These are phyloP conservation scores for Dynastes maya DNA, from an alignment of 2,888 invertebrate species.

Conservation along the genomic window DNA sequence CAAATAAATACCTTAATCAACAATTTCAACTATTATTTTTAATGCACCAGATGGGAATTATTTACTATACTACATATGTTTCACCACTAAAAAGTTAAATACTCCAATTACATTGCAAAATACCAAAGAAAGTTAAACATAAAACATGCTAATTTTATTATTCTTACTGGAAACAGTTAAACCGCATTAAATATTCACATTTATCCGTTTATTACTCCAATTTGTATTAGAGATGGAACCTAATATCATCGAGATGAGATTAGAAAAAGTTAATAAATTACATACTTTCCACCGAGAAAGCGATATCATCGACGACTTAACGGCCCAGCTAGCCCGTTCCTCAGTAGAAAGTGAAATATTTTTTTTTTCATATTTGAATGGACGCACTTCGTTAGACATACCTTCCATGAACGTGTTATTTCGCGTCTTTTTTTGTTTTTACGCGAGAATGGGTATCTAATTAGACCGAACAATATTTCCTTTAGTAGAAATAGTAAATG, in stretches of 20 bases:
- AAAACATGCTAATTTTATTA: background rate
- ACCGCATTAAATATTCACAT: background rate
- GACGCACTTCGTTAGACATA: constrained; percentile 37
- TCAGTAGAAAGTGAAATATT: constrained; percentile 42
- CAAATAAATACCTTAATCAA: too few species aligned
- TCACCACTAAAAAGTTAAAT: too few species aligned
- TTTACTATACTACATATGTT: too few species aligned
- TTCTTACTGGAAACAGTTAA: too few species aligned
- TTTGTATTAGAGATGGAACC: background rate
- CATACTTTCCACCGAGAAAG: constrained; percentile 40
- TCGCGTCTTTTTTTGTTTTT: constrained; percentile 23
- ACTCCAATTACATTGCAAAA: too few species aligned
- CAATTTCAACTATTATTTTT: too few species aligned
- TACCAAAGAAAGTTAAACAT: too few species aligned
- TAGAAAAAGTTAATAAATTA: constrained; percentile 19
- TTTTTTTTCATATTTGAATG: constrained; percentile 23
- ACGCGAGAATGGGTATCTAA: constrained; percentile 31
- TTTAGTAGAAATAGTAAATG: constrained; percentile 31
- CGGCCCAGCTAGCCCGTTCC: background rate
- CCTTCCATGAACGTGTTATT: constrained; percentile 3
- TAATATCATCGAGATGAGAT: background rate
- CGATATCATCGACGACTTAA: constrained; percentile 25
- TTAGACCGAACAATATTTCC: constrained; percentile 29
- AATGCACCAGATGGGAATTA: too few species aligned
- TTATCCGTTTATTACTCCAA: constrained; percentile 4